Conservation (phyloP, 2,797 vertebrate species). For the Eremophila alpestris region DNA sequence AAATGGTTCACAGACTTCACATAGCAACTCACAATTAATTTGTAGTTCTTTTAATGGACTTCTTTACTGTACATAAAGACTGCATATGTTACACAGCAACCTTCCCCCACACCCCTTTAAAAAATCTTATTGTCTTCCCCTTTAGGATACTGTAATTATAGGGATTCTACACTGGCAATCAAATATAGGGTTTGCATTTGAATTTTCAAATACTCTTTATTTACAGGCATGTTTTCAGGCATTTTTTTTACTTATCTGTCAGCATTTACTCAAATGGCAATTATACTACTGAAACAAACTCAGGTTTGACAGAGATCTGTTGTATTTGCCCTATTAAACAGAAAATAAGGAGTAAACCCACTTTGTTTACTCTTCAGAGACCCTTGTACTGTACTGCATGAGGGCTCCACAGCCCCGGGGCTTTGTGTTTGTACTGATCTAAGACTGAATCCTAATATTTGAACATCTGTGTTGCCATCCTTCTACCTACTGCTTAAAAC, state of each 20-base stretch:
- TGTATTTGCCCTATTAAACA: conserved; percentile 61
- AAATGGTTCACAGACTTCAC: not conserved
- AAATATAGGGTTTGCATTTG: not conserved
- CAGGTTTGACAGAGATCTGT: conserved; percentile 32
- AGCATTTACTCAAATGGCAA: conserved; percentile 12
- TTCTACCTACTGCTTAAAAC: conserved; percentile 12
- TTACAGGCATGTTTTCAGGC: not conserved
- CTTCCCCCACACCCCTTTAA: not conserved
- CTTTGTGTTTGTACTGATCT: conserved; percentile 32
- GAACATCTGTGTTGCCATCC: conserved; percentile 24
- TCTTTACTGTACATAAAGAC: not conserved
- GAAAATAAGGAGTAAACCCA: conserved; percentile 3
- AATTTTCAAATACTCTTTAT: not conserved
- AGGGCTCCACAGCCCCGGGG: not conserved
- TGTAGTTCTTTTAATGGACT: not conserved
- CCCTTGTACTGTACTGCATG: not conserved
- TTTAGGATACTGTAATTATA: not conserved
- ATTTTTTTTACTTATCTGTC: conserved; percentile 2
- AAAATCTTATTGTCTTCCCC: not conserved
- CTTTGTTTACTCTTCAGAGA: conserved; percentile 7
- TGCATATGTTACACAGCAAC: not conserved
- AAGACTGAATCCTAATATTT: conserved; percentile 49
- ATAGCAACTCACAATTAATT: not conserved
- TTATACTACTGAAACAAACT: conserved; percentile 51
- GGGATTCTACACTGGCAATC: not conserved